Conservation (phyloP, 2,797 vertebrate species). For the Jordanella pulchra region DNA sequence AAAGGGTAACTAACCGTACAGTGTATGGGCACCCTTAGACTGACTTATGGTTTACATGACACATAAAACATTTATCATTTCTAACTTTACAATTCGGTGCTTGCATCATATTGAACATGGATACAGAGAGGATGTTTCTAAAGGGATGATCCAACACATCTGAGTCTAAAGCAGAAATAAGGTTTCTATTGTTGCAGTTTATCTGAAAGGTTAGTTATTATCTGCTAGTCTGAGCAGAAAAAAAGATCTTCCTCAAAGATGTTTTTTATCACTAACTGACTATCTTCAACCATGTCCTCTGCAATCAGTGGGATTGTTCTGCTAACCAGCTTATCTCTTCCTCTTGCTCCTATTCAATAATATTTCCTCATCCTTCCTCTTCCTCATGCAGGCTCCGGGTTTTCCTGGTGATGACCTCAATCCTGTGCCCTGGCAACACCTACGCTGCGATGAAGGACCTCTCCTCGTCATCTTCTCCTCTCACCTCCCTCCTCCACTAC, state of each 20-base stretch:
- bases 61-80: too few relatives aligned
- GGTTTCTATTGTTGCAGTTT: neutral
- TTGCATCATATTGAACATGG: too few relatives aligned
- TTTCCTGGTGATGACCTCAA: constrained; percentile 77
- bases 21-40: too few relatives aligned
- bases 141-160: neutral
- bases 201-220: neutral
- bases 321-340: constrained; percentile 16
- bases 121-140: too few relatives aligned
- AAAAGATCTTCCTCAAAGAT: neutral
- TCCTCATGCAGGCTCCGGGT: constrained; percentile 48
- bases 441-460: constrained; percentile 79
- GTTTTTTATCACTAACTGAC: neutral
- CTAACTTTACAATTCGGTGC: too few relatives aligned
- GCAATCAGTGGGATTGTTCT: neutral
- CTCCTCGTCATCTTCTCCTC: constrained; percentile 71
- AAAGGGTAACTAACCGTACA: too few relatives aligned
- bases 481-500: constrained; percentile 77
- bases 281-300: constrained; percentile 1
- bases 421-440: constrained; percentile 70
- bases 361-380: constrained; percentile 14
- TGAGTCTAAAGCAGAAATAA: neutral
- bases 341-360: constrained; percentile 19
- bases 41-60: too few relatives aligned
- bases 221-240: neutral